These are phyloP conservation scores for Proisotoma minuta DNA, from an alignment of 2,888 invertebrate species.

Conservation along the genomic window DNA sequence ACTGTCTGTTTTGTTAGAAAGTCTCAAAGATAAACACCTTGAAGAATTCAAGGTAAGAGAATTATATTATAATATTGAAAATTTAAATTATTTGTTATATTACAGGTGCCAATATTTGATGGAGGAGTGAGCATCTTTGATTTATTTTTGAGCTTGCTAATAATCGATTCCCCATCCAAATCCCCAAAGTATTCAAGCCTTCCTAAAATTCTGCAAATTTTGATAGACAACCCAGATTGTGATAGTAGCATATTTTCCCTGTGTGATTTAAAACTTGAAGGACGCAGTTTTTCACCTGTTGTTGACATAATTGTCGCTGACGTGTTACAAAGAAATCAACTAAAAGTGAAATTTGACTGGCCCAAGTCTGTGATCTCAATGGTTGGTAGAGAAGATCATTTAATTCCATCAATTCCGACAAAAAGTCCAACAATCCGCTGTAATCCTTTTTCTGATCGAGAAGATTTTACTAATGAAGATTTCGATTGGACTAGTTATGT, in stretches of 20 bases:
- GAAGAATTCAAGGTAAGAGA: too few species aligned
- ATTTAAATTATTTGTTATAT: too few species aligned
- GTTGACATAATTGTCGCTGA: constrained; percentile 43
- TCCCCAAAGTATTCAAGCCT: too few species aligned
- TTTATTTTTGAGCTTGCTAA: too few species aligned
- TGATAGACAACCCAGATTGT: constrained; percentile 38
- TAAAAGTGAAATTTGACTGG: constrained; percentile 36
- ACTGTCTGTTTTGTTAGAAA: too few species aligned
- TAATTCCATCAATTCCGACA: constrained; percentile 7
- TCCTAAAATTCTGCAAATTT: constrained; percentile 41
- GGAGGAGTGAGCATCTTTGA: too few species aligned
- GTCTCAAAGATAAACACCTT: too few species aligned
- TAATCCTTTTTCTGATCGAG: constrained; percentile 28
- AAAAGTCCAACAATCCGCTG: background rate
- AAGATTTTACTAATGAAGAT: constrained; percentile 35
- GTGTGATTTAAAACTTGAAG: constrained; percentile 25
- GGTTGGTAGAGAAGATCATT: constrained; percentile 39
- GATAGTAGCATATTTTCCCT: constrained; percentile 30
- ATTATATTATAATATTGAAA: too few species aligned
- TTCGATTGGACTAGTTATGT: constrained; percentile 38
- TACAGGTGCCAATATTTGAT: too few species aligned
- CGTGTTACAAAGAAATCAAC: constrained; percentile 39
- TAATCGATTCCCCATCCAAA: too few species aligned
- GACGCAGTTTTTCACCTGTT: constrained; percentile 38
- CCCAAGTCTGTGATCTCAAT: constrained; percentile 35